Conservation (phyloP, 2,113 vertebrate genomes). For the Chamaea fasciata region DNA sequence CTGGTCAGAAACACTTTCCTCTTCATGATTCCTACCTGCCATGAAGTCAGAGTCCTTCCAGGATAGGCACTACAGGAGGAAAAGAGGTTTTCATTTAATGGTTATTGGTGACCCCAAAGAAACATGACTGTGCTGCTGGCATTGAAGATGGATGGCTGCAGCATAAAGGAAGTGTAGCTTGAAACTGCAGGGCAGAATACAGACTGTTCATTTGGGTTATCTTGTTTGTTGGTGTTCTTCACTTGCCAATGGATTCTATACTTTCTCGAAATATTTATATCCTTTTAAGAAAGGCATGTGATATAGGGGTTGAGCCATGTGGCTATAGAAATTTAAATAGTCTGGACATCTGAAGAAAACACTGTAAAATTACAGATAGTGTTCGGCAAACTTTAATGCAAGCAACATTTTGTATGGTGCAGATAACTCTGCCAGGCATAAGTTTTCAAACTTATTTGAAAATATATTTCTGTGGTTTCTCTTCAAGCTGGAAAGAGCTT, state of each 20-base stretch:
- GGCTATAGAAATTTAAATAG: slow-evolving; percentile 57
- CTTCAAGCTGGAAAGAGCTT: neutral
- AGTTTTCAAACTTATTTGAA: neutral
- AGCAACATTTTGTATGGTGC: neutral
- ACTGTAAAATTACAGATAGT: slow-evolving; percentile 33
- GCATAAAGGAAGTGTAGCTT: neutral
- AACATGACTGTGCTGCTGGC: neutral
- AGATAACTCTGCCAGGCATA: neutral
- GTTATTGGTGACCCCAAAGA: neutral
- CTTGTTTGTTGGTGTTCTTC: neutral
- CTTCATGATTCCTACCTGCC: neutral
- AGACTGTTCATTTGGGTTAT: neutral
- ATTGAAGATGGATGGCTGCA: neutral
- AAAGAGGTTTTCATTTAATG: neutral
- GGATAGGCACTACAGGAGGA: accelerated
- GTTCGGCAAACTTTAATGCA: slow-evolving; percentile 36
- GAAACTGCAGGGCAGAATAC: neutral
- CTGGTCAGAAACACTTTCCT: neutral
- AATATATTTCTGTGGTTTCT: neutral
- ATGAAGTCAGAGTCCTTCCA: neutral
- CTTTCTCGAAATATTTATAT: neutral
- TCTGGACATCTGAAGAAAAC: slow-evolving; percentile 5
- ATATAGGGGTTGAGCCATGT: slow-evolving; percentile 12
- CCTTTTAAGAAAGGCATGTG: neutral
- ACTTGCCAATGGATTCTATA: neutral